Base-by-base conservation (phyloP, 2,113 vertebrate genomes). In the Sphaerodactylus townsendi region DNA sequence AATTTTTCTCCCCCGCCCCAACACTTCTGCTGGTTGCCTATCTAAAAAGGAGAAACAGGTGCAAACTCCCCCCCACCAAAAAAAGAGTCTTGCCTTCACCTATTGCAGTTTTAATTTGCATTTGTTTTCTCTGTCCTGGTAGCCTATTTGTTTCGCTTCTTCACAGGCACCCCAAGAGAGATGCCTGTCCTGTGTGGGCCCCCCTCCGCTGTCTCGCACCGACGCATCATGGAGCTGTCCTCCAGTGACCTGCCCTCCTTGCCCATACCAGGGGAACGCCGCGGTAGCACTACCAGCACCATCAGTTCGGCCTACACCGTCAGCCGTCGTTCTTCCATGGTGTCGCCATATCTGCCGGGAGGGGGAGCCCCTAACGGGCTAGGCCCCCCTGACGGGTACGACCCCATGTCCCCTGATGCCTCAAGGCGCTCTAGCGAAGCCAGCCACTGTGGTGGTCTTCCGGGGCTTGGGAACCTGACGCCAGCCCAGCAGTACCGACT, bases 231-330 rank as follows among this genome's bases (percentile, higher is more conserved):
- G 76, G 97, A 97, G 92, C 92, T 97, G 13, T 96, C 97, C 0
- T 95, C 92, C 1, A 94, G 94, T 0, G 97, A 97, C 1, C 48
- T 94, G 66, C 93, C 92, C 19, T 76, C 92, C 7, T 39, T 91
- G 1, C 90, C 70, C 4, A 90, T 11, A 1, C 91, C 25, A 6
- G 96, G 90, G 7, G 98, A 99, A 82, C 96, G 97, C 65, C 97
- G 98, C 19, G 96, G 96, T 91, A 99, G 98, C 10, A 97, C 96
- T 87, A 98, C 98, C 90, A 99, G 98, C 92, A 99, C 97, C 1
- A 77, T 99, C 19, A 99, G 98, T 93, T 99, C 98, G 0, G 98
- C 99, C 62, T 99, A 99, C 53, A 99, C 98, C 0, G 97, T 98
- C 77, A 99, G 98, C 94, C 97, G 98, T 0, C 97, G 98, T 11